Conservation (phyloP, 1,140 invertebrate genomes). For the Drosophila erecta region DNA sequence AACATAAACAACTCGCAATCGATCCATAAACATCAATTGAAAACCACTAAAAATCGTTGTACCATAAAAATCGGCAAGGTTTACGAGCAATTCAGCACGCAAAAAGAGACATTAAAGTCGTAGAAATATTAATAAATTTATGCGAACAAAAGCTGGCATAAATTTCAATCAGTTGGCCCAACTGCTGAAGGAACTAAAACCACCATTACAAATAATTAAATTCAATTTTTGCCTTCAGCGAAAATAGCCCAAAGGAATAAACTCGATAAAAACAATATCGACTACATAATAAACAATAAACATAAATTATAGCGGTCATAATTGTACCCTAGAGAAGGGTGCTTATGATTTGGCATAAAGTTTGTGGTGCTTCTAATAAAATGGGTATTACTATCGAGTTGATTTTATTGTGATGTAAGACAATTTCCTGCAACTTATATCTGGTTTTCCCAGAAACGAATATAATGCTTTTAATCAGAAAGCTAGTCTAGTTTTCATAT, state of each 20-base stretch:
- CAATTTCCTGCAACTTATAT: neutral
- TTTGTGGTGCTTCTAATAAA: constrained; percentile 4
- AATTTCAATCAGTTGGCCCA: constrained; percentile 72
- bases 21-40: constrained; percentile 50
- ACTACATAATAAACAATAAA: constrained; percentile 69
- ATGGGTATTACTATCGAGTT: neutral
- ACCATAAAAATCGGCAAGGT: constrained; percentile 46
- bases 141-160: constrained; percentile 46
- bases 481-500: neutral
- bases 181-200: constrained; percentile 32
- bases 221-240: constrained; percentile 51
- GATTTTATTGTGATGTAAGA: constrained; percentile 2
- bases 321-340: constrained; percentile 28
- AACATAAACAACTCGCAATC: constrained; percentile 53
- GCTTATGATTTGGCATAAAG: neutral
- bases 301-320: constrained; percentile 68
- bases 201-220: constrained; percentile 67
- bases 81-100: constrained; percentile 24
- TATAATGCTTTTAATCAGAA: no score
- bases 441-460: neutral
- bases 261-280: constrained; percentile 45
- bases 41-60: constrained; percentile 34
- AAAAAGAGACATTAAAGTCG: constrained; percentile 59
- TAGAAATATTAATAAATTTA: constrained; percentile 50
- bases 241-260: constrained; percentile 53